Evolutionary conservation across 2,113 vertebrate species (phyloP).

Genomic region (chimpanzee (Pan troglodytes)): NHGRI_mPanTro3-v2.1_pri NC_072410.2:75655501-75656000

Average conservation of each 20-base stretch:
- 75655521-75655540: background rate
- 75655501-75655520: background rate
- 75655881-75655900: slow-evolving; percentile 21
- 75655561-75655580: background rate
- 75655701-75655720: background rate
- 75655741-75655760: slow-evolving; percentile 39
- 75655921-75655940: slow-evolving; percentile 39
- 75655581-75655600: too few species aligned
- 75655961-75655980: slow-evolving; percentile 41
- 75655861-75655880: slow-evolving; percentile 59
- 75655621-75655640: background rate
- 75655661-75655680: slow-evolving; percentile 37
- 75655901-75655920: slow-evolving; percentile 71
- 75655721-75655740: slow-evolving; percentile 10
- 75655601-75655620: background rate
- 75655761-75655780: background rate
- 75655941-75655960: slow-evolving; percentile 54
- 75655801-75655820: background rate
- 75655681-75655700: slow-evolving; percentile 34
- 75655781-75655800: background rate
- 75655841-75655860: slow-evolving; percentile 57
- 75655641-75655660: background rate
- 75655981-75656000: slow-evolving; percentile 9
- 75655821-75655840: slow-evolving; percentile 3
- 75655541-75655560: background rate